Percentiles rank a stretch among this genome's conserved stretches.
phyloP scores from a whole-genome alignment of 2,113 vertebrate species.

The Istiophorus platypterus region DNA sequence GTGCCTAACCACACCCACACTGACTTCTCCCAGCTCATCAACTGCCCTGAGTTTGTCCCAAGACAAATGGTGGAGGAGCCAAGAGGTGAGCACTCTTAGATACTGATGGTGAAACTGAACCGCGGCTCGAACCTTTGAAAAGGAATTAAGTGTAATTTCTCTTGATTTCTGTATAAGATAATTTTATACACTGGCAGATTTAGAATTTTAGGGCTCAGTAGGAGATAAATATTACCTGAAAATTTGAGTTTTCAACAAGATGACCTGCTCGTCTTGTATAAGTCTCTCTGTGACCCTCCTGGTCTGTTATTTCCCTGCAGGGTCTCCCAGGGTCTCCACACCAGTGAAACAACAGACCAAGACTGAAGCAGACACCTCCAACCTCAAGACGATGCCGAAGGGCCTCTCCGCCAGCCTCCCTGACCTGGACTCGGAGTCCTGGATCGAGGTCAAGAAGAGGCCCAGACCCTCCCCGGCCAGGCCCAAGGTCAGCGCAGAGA shows the following conservation, averaged over 20 bases:
- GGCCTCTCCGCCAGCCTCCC: constrained; percentile 96
- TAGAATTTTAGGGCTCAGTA: neutral
- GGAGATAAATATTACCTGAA: neutral
- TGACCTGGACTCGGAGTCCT: constrained; percentile 96
- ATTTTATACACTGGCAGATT: neutral
- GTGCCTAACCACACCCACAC: constrained; percentile 91
- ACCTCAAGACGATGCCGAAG: constrained; percentile 97
- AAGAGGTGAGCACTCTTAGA: constrained; percentile 80
- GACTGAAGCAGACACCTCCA: constrained; percentile 89
- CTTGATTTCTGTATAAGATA: neutral
- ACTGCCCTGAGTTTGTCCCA: constrained; percentile 97
- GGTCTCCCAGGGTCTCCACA: constrained; percentile 86
- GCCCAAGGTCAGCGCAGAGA: constrained; percentile 86
- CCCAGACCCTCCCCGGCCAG: constrained; percentile 92
- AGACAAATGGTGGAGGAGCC: constrained; percentile 89
- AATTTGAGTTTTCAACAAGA: neutral
- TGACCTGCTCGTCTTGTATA: neutral
- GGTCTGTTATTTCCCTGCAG: constrained; percentile 85
- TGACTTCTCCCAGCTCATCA: constrained; percentile 95
- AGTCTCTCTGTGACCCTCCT: neutral
- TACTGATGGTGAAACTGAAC: neutral
- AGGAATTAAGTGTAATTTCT: neutral
- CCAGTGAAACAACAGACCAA: constrained; percentile 81
- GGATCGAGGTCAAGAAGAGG: constrained; percentile 99
- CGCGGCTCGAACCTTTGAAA: neutral